A percentile compares a stretch with the other conserved stretches of the same genome.
These are phyloP conservation scores for Episyrphus balteatus DNA, from an alignment of 1,140 invertebrate genomes.

Conservation along the genomic window DNA sequence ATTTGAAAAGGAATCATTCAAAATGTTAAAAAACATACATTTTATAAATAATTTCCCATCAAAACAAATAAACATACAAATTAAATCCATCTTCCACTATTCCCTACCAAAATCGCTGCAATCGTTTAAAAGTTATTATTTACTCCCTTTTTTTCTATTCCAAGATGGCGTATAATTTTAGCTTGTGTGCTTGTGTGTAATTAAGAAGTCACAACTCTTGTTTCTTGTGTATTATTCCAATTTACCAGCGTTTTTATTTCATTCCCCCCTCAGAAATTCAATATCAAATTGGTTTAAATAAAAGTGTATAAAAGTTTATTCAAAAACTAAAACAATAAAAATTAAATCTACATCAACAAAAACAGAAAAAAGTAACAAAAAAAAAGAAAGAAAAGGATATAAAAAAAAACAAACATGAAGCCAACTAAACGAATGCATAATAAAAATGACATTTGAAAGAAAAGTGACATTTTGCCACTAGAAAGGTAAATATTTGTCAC, in stretches of 20 bases:
- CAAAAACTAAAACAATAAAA: conserved; percentile 16
- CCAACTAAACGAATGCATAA: neutral
- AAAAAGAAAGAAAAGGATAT: conserved; percentile 31
- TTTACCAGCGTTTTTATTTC: neutral
- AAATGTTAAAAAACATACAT: too few relatives aligned
- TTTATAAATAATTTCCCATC: too few relatives aligned
- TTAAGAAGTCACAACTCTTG: conserved; percentile 7
- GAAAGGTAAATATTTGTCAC: neutral
- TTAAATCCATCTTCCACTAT: too few relatives aligned
- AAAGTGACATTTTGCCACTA: neutral
- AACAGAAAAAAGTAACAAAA: conserved; percentile 13
- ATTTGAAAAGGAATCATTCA: too few relatives aligned
- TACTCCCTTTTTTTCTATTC: neutral
- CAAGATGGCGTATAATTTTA: conserved; percentile 1
- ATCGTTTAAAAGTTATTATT: neutral
- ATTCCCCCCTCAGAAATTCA: neutral
- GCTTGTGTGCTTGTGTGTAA: conserved; percentile 5
- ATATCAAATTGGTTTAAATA: too few relatives aligned
- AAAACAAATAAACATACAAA: too few relatives aligned
- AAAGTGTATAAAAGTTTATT: conserved; percentile 5
- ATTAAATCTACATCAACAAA: conserved; percentile 8
- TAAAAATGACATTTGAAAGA: neutral
- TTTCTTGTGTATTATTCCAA: neutral
- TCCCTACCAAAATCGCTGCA: too few relatives aligned
- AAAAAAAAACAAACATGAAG: conserved; percentile 8